Evolutionary conservation across 1,140 invertebrate genomes (phyloP).

Genomic region (Lutraria rhynchaena): DNA sequence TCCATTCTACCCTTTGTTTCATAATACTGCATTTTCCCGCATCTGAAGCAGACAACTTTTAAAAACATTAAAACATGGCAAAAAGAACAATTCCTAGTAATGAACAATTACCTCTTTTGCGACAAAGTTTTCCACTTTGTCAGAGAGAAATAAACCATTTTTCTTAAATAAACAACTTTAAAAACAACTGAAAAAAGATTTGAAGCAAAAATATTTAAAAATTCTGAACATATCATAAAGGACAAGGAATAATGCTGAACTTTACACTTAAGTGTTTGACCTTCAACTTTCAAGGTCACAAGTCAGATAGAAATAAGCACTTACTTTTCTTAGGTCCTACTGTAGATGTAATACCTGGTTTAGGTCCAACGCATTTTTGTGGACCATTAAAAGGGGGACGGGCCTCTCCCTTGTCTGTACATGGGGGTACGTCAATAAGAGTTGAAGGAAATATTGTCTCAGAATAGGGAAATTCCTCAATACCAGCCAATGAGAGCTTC

Average conservation of each 20-base stretch:
- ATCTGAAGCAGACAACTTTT: too few relatives aligned
- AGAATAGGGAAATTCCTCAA: neutral
- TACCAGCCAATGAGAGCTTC: neutral
- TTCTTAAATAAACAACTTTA: too few relatives aligned
- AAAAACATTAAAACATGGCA: too few relatives aligned
- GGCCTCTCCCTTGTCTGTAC: neutral
- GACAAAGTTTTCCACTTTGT: too few relatives aligned
- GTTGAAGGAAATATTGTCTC: slow-evolving; percentile 8
- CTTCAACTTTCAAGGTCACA: neutral
- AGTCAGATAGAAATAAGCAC: neutral
- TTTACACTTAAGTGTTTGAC: neutral
- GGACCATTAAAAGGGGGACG: neutral
- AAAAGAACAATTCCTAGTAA: too few relatives aligned
- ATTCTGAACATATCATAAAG: too few relatives aligned
- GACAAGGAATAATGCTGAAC: too few relatives aligned
- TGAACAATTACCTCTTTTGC: too few relatives aligned
- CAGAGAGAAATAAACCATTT: too few relatives aligned
- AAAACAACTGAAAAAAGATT: neutral
- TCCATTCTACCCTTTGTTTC: too few relatives aligned
- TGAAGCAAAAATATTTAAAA: neutral
- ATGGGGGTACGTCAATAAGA: slow-evolving; percentile 17
- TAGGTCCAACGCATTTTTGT: neutral
- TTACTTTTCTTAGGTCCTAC: neutral
- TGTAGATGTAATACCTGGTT: neutral
- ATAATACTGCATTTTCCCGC: too few relatives aligned